Conservation (phyloP, 2,888 invertebrate species). For the Chloroclystis v-ata region DNA sequence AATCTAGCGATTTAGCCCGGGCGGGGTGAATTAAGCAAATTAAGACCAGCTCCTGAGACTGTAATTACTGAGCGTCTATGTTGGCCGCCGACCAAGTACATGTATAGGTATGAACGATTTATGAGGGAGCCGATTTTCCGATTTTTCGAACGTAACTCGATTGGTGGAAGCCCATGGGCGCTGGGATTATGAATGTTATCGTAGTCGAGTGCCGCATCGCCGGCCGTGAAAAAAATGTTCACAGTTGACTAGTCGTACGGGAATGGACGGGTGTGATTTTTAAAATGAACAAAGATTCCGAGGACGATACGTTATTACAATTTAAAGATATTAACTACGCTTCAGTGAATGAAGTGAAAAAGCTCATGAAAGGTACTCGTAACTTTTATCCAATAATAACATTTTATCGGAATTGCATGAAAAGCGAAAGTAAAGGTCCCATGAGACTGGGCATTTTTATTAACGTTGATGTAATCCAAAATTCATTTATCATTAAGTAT, state of each 20-base stretch:
- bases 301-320: not conserved
- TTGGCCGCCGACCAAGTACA: slow-evolving; percentile 64
- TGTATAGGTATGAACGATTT: slow-evolving; percentile 37
- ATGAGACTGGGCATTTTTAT: too few relatives aligned
- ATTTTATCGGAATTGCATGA: too few relatives aligned
- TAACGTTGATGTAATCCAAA: too few relatives aligned
- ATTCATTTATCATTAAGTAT: too few relatives aligned
- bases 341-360: too few relatives aligned
- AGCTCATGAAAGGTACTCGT: too few relatives aligned
- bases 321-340: not conserved
- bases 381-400: too few relatives aligned
- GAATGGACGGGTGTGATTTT: slow-evolving; percentile 17
- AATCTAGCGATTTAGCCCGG: slow-evolving; percentile 65
- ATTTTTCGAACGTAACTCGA: slow-evolving; percentile 53
- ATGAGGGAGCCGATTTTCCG: slow-evolving; percentile 50
- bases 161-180: slow-evolving; percentile 48
- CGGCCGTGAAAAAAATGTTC: slow-evolving; percentile 35
- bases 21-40: slow-evolving; percentile 74
- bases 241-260: slow-evolving; percentile 19
- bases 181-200: slow-evolving; percentile 60
- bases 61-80: slow-evolving; percentile 67
- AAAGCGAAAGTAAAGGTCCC: too few relatives aligned
- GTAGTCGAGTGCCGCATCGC: slow-evolving; percentile 39
- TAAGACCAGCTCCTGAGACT: slow-evolving; percentile 69
- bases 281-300: slow-evolving; percentile 10